Percentiles rank a stretch among this genome's conserved stretches.
These are phyloP conservation scores for Atrichornis clamosus DNA, from an alignment of 2,113 vertebrate genomes.

Conservation along the genomic window DNA sequence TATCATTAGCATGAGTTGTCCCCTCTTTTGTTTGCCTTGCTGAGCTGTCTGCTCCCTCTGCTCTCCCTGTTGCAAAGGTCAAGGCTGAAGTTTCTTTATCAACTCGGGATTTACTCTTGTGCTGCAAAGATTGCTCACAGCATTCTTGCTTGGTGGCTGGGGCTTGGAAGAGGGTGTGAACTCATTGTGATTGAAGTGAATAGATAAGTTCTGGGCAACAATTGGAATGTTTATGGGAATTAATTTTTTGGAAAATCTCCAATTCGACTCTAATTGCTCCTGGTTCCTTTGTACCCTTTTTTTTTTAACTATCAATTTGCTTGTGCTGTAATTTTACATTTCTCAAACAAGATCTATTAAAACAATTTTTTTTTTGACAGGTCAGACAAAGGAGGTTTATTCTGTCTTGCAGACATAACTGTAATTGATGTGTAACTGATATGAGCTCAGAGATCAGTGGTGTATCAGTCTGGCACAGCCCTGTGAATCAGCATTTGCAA, in stretches of 20 bases:
- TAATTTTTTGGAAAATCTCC: background rate
- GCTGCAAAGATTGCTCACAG: background rate
- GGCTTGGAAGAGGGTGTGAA: conserved; percentile 6
- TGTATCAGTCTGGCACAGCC: background rate
- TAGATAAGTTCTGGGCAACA: background rate
- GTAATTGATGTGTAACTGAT: background rate
- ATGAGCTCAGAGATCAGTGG: background rate
- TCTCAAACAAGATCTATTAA: background rate
- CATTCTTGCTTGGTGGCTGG: background rate
- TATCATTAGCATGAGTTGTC: background rate
- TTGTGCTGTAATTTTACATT: background rate
- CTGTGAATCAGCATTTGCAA: background rate
- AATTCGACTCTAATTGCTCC: background rate
- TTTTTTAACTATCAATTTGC: background rate
- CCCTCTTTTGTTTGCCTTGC: background rate
- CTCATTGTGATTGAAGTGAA: background rate
- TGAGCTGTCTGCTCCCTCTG: background rate
- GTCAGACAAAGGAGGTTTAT: background rate
- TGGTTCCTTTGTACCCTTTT: background rate
- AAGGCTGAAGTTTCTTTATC: conserved; percentile 11
- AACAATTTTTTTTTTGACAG: background rate
- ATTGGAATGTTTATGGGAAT: conserved; percentile 1
- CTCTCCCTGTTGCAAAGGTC: conserved; percentile 15
- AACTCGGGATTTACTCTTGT: background rate
- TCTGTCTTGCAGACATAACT: background rate